Percentiles rank a stretch among this genome's conserved stretches.
These are phyloP conservation scores for Punctoribates punctum DNA, from an alignment of 2,888 invertebrate genomes.

Conservation along the genomic window DNA sequence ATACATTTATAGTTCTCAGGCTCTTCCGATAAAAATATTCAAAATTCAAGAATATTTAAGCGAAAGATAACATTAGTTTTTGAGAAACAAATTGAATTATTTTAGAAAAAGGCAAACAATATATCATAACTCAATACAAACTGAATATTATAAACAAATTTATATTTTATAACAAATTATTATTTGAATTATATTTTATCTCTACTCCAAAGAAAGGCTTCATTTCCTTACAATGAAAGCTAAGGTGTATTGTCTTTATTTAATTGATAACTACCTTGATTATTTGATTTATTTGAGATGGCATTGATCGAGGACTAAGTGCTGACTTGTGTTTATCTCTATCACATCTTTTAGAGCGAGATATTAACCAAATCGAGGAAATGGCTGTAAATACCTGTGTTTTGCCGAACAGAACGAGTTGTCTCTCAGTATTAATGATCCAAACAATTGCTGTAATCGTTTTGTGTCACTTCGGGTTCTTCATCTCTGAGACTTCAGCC, in stretches of 20 bases:
- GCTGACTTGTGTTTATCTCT: too few species aligned
- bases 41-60: neutral
- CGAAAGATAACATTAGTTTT: neutral
- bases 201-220: too few species aligned
- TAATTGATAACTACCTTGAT: too few species aligned
- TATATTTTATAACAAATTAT: too few species aligned
- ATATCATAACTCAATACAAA: neutral
- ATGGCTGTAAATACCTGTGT: neutral
- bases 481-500: constrained; percentile 13
- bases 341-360: too few species aligned
- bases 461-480: constrained; percentile 14
- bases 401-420: neutral
- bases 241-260: too few species aligned
- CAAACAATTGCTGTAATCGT: neutral
- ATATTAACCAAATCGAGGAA: too few species aligned
- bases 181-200: too few species aligned
- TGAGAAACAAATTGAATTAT: neutral
- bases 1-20: too few species aligned
- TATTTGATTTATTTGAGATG: too few species aligned
- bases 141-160: neutral
- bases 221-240: too few species aligned
- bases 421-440: neutral
- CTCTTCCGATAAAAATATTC: neutral
- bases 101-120: neutral
- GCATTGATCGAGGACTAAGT: too few species aligned